Evolutionary conservation across 2,888 invertebrate genomes (phyloP).

Genomic region (Cyrtodaria siliqua): DNA sequence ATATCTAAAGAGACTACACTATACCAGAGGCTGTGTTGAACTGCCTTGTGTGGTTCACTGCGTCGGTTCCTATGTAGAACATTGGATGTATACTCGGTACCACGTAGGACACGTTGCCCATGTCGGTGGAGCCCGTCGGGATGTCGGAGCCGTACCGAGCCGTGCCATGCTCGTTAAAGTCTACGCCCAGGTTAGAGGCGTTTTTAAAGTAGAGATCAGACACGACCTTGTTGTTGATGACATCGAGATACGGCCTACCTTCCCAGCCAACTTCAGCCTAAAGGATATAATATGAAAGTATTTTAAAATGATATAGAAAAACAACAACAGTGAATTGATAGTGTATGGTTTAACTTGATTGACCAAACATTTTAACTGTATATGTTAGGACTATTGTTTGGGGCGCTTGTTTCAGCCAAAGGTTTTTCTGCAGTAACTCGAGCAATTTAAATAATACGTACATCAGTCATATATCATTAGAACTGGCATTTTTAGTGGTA

Average conservation of each 20-base stretch:
- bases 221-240: slow-evolving; percentile 74
- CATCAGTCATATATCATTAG: no score
- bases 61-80: slow-evolving; percentile 70
- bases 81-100: slow-evolving; percentile 78
- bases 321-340: no score
- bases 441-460: no score
- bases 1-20: no score
- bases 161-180: slow-evolving; percentile 54
- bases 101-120: slow-evolving; percentile 82
- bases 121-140: slow-evolving; percentile 78
- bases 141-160: not conserved
- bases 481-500: no score
- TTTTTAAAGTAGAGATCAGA: slow-evolving; percentile 73
- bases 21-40: slow-evolving; percentile 79
- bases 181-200: slow-evolving; percentile 70
- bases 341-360: no score
- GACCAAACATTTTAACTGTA: no score
- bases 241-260: slow-evolving; percentile 63
- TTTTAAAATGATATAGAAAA: no score
- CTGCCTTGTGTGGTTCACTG: slow-evolving; percentile 78
- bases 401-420: no score
- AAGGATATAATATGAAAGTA: no score
- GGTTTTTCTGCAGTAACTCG: no score
- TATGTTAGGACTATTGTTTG: no score
- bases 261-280: slow-evolving; percentile 52